Evolutionary conservation across 2,888 invertebrate species (phyloP), one percentile per base, ranked within the genome.

Genomic region (Sphecodes monilicornis): DNA sequence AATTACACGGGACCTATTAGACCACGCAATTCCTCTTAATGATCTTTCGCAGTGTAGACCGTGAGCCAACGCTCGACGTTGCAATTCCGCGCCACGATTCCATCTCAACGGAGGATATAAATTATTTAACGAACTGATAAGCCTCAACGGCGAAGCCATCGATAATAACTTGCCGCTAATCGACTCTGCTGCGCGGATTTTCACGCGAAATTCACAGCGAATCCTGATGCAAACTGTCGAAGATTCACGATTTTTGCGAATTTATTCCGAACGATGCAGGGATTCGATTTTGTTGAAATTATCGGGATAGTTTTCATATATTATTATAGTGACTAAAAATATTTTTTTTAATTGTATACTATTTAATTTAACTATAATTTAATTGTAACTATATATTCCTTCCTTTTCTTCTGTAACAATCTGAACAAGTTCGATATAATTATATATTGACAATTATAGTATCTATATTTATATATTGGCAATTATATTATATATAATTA

Each of bases 1-100:
- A 66, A 66, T 66, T 66, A 22, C 66, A 36, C 66, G 32, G 11
- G 36, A 66, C 36, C 64, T 32, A 64, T 64, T 69, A 22, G 13
- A 46, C 57, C 43, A 60, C 13, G 78, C 32, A 80, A 64, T 80
- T 70, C 78, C 80, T 41, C 70, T 13, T 64, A 71, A 66, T 66
- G 36, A 66, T 66, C 66, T 22, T 66, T 66, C 66, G 10, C 66
- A 11, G 66, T 22, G 66, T 22, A 22, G 36, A 66, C 36, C 36
- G 36, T 66, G 16, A 22, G 22, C n/a, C 36, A 11, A 3, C 64
- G 32, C 18, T 64, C 64, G 64, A 18, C 32, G 64, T 32, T 13
- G 64, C 32, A 16, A 64, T 32, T 16, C 64, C 64, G 32, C 64
- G 64, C 18, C 64, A 2, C 18, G 64, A 64, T 64, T 66, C n/a